Evolutionary conservation across 1,140 invertebrate species (phyloP).

Genomic region (Hesperophylax magnus): DNA sequence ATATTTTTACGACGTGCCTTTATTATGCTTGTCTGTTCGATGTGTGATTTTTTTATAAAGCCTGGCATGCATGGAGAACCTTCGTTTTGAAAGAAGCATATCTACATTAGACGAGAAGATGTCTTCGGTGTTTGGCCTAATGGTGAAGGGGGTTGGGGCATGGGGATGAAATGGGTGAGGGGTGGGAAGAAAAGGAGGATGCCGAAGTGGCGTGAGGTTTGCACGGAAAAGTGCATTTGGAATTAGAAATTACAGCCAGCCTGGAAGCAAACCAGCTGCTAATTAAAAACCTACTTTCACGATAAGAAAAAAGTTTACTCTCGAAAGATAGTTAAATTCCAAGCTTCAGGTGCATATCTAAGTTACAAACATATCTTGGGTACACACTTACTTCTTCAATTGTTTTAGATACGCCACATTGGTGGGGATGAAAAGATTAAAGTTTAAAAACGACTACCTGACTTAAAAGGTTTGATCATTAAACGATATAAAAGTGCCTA

Average conservation of each 20-base stretch:
- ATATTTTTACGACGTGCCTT: too few species aligned
- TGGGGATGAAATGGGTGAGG: neutral
- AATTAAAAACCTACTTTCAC: neutral
- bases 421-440: too few species aligned
- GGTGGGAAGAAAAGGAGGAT: neutral
- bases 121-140: constrained; percentile 43
- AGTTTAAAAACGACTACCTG: too few species aligned
- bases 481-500: too few species aligned
- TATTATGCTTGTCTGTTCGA: too few species aligned
- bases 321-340: too few species aligned
- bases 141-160: neutral
- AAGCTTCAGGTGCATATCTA: too few species aligned
- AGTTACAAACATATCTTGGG: too few species aligned
- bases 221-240: constrained; percentile 45
- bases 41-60: neutral
- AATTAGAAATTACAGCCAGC: constrained; percentile 32
- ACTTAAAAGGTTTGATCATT: too few species aligned
- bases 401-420: too few species aligned
- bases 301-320: too few species aligned
- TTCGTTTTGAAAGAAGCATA: constrained; percentile 42
- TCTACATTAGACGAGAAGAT: constrained; percentile 54
- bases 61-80: neutral
- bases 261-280: neutral
- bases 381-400: too few species aligned
- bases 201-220: constrained; percentile 35